These are phyloP conservation scores for Ptychoptera contaminata DNA, from an alignment of 2,888 invertebrate species.

Conservation along the genomic window DNA sequence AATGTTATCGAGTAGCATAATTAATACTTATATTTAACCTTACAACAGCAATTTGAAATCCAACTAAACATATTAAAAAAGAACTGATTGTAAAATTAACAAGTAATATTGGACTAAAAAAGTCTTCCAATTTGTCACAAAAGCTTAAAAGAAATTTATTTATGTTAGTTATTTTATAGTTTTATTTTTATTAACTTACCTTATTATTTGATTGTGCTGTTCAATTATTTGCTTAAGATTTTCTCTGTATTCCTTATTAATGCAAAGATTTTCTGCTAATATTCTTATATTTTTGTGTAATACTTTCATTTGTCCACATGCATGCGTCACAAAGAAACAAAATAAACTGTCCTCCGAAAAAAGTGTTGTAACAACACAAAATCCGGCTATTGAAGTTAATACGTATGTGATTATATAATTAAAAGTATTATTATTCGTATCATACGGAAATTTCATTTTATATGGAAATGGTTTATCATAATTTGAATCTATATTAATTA, in stretches of 20 bases:
- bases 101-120: constrained; percentile 26
- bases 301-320: constrained; percentile 25
- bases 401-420: constrained; percentile 23
- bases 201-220: constrained; percentile 21
- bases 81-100: constrained; percentile 26
- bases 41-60: constrained; percentile 28
- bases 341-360: constrained; percentile 28
- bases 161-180: background rate
- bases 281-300: constrained; percentile 19
- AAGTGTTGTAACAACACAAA: constrained; percentile 26
- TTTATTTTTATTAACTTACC: constrained; percentile 14
- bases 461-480: constrained; percentile 26
- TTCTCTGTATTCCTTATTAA: constrained; percentile 12
- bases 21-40: too few species aligned
- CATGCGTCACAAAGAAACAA: constrained; percentile 27
- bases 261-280: background rate
- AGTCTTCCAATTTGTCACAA: constrained; percentile 20
- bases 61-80: constrained; percentile 28
- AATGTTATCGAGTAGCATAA: background rate
- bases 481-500: constrained; percentile 12
- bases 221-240: constrained; percentile 17
- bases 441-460: constrained; percentile 27
- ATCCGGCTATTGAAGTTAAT: constrained; percentile 25
- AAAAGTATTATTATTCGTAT: constrained; percentile 19
- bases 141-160: constrained; percentile 17